Evolutionary conservation across 2,113 vertebrate genomes (phyloP), one percentile per base, ranked within the genome.

Genomic region (Sinosuthora webbiana): DNA sequence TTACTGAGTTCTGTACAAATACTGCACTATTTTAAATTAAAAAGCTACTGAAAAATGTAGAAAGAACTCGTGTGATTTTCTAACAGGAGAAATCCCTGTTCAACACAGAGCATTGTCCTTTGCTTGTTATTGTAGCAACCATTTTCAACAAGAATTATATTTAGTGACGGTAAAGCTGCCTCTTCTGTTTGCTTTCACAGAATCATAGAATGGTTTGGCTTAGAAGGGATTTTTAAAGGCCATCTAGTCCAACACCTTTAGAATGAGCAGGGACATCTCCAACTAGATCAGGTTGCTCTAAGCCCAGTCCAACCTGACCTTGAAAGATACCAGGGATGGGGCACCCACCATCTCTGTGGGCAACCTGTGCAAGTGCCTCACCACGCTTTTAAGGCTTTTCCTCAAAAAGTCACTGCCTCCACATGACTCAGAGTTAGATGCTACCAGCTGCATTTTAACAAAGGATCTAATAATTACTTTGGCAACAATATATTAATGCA

Each of bases 401-500:
- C 42, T 88, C 42, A 74, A 19, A 44, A 73, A 77, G 44, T 55
- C 74, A 77, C 33, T 77, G 45, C 63, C 59, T 76, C 4, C 5
- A 62, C 57, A 12, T n/a, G 53, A 83, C 35, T 79, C 78, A 76
- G 41, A 82, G 15, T 24, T 56, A 80, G 20, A 10, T 7, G 18
- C 60, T 83, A 74, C 42, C 42, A 70, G 63, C 30, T 5, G 1
- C 59, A 59, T 63, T 77, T 93, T 67, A 63, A 70, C 24, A 74
- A 85, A 90, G 21, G 35, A 55, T 50, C 53, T 59, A 64, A 56
- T 52, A 56, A 71, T 56, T 84, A 50, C 27, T 73, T 80, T 57
- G 45, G 28, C 21, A 76, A 62, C 0, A 0, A 19, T 49, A 30
- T 5, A 85, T 49, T 50, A 10, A 37, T 9, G 12, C 15, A 57